phyloP scores from a whole-genome alignment of 2,888 invertebrate species.

The Phymatocera aterrima region DNA sequence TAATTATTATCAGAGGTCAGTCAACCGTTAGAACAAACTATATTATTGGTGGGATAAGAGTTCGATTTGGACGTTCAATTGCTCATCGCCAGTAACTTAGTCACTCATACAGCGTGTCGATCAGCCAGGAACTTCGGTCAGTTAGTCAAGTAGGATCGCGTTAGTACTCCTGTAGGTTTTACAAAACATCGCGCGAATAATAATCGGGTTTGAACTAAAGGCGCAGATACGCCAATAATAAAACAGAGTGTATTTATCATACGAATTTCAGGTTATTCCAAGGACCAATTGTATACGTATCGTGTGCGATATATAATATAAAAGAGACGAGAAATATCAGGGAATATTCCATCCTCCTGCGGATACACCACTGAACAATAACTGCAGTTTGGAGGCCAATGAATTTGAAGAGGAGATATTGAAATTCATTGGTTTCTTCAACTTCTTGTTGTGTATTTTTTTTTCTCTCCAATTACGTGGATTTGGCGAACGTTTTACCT shows the following conservation, averaged over 20 bases:
- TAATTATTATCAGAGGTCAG: constrained; percentile 39
- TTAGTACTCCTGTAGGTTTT: background rate
- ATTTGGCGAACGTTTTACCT: constrained; percentile 14
- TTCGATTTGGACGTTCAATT: background rate
- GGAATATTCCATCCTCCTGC: background rate
- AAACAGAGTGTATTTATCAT: background rate
- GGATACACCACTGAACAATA: background rate
- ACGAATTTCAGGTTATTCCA: constrained; percentile 1
- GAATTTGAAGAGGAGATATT: background rate
- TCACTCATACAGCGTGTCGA: constrained; percentile 15
- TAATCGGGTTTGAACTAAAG: background rate
- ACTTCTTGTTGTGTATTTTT: background rate
- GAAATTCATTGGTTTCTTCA: background rate
- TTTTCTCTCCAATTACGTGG: background rate
- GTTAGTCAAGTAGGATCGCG: constrained; percentile 19
- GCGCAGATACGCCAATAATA: background rate
- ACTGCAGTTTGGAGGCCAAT: background rate
- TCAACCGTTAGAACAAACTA: constrained; percentile 41
- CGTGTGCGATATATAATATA: too few species aligned
- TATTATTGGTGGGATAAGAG: background rate
- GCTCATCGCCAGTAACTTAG: constrained; percentile 6
- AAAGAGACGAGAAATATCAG: background rate
- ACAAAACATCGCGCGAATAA: background rate
- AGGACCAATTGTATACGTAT: background rate
- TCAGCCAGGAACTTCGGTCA: constrained; percentile 19